Evolutionary conservation across 2,888 invertebrate genomes (phyloP), one percentile per base, ranked within the genome.

Genomic region (Drosophila kuntzei): DNA sequence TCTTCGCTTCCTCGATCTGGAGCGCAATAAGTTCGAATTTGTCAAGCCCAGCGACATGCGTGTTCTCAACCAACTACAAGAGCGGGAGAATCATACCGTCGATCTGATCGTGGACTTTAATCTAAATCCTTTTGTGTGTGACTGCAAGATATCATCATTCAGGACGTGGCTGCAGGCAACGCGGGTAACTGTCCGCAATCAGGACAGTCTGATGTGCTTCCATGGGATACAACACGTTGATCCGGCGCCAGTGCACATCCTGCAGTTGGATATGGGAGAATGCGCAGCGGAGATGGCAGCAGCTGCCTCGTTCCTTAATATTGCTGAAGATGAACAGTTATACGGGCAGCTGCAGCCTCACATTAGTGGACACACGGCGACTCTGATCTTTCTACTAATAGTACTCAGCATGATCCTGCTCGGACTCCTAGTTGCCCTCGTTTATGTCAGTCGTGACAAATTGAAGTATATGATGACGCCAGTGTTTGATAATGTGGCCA

Each of bases 101-200:
- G 93, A 93, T 71, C 91, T 95, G 27, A 93, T 93, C 27, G 93
- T 96, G 0, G 95, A 96, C 85, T 93, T 96, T 18, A 93, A 93
- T 47, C 92, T 93, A 1, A 96, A 96, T 92, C 95, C 95, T 0
- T 95, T 96, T 53, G 92, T 93, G n/a, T 96, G 96, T 86, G 95
- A 95, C 74, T 94, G 94, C 78, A 94, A 94, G 66, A 92, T 95
- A 22, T 93, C 93, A 69, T 92, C 93, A 8, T 94, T 96, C 51
- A 93, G 94, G 63, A 91, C 93, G 47, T 96, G 96, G 96, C 90
- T 96, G 71, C 93, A 93, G 25, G 93, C 89, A 20, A 95, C 95
- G 0, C 93, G 93, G 51, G 94, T 95, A 0, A 92, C 91, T 1
- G 93, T 96, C 9, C 93, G 95, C 36, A 93, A 94, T 78, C 93